phyloP scores from a whole-genome alignment of 2,888 invertebrate genomes.

The Drosophila atripex region DNA sequence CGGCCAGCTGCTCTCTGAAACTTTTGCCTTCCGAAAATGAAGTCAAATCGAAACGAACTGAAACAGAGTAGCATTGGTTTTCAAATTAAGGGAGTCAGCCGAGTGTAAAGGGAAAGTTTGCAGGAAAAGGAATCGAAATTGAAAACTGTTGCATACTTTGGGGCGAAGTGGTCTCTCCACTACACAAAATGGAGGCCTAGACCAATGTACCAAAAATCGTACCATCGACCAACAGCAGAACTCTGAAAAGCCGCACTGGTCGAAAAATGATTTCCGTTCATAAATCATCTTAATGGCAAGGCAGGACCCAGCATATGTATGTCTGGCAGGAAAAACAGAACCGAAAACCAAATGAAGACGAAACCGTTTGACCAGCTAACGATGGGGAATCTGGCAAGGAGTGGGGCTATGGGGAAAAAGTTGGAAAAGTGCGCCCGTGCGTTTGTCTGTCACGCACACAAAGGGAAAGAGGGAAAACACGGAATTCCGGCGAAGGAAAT shows the following conservation, averaged over 20 bases:
- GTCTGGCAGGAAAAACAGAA: conserved; percentile 28
- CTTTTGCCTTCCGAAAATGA: conserved; percentile 30
- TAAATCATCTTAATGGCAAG: conserved; percentile 74
- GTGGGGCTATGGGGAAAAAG: conserved; percentile 11
- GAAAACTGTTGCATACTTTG: conserved; percentile 69
- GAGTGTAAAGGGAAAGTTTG: conserved; percentile 59
- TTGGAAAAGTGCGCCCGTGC: conserved; percentile 46
- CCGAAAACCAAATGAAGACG: conserved; percentile 66
- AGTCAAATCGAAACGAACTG: conserved; percentile 38
- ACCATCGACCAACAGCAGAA: conserved; percentile 4
- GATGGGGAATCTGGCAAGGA: conserved; percentile 37
- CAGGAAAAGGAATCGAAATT: conserved; percentile 54
- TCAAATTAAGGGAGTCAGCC: conserved; percentile 68
- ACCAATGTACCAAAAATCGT: conserved; percentile 15
- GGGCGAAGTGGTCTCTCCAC: conserved; percentile 21
- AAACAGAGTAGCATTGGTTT: conserved; percentile 56
- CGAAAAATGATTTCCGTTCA: conserved; percentile 75
- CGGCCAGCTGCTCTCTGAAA: conserved; percentile 27
- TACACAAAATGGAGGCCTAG: conserved; percentile 10
- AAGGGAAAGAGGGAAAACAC: too few relatives aligned
- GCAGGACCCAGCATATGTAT: conserved; percentile 44
- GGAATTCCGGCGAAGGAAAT: neutral
- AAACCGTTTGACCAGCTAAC: conserved; percentile 64
- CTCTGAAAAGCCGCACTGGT: conserved; percentile 24
- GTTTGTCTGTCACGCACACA: conserved; percentile 49